These are phyloP conservation scores for Athrips mouffetella DNA, from an alignment of 2,888 invertebrate species.

Conservation along the genomic window DNA sequence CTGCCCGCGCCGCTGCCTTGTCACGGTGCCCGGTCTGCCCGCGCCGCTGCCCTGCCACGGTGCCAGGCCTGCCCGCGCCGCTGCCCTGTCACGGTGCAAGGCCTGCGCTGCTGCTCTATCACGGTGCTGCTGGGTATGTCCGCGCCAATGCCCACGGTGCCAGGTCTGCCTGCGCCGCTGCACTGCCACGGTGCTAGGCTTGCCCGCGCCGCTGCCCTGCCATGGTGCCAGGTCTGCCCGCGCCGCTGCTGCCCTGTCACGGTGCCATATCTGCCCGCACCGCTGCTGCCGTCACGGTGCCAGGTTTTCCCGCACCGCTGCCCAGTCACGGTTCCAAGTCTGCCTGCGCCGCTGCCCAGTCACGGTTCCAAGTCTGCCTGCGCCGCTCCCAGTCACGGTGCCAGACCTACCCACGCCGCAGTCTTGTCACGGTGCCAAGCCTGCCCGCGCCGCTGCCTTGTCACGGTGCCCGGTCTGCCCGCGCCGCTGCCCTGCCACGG, in stretches of 20 bases:
- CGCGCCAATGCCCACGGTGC: slow-evolving; percentile 5
- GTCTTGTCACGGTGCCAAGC: not conserved
- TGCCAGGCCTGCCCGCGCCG: not conserved
- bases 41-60: slow-evolving; percentile 9
- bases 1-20: slow-evolving; percentile 15
- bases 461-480: not conserved
- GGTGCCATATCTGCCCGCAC: slow-evolving; percentile 2
- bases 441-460: slow-evolving; percentile 4
- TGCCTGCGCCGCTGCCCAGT: not conserved
- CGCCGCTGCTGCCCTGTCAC: slow-evolving; percentile 16
- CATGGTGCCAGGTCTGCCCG: not conserved
- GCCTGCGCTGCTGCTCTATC: slow-evolving; percentile 7
- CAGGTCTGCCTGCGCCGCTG: slow-evolving; percentile 12
- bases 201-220: not conserved
- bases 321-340: slow-evolving; percentile 3
- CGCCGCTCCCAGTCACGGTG: not conserved
- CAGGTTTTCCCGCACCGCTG: slow-evolving; percentile 8
- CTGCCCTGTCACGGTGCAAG: slow-evolving; percentile 1
- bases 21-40: slow-evolving; percentile 10
- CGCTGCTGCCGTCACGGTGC: slow-evolving; percentile 11
- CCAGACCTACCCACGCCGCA: slow-evolving; percentile 6
- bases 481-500: slow-evolving; percentile 15
- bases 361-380: not conserved
- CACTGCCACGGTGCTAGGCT: slow-evolving; percentile 11
- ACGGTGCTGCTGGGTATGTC: not conserved